Evolutionary conservation across 2,888 invertebrate species (phyloP), one percentile per base, ranked within the genome.

Genomic region (Colletes collaris): DNA sequence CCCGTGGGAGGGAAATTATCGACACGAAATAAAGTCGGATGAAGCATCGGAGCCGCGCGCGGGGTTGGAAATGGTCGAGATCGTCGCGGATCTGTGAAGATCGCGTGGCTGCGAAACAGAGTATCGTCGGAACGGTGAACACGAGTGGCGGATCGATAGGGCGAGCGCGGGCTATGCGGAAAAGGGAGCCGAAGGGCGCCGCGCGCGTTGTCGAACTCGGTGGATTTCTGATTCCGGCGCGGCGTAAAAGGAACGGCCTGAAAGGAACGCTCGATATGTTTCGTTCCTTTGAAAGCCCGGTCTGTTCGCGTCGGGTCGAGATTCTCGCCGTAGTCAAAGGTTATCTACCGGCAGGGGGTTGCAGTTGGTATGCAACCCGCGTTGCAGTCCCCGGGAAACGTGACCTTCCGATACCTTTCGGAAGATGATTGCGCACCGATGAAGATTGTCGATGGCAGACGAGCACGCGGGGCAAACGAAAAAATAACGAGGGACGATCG

Each of bases 341-440:
- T 76, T 70, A 60, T 71, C 62, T 40, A 5, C 2, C n/a, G 13
- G 7, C 16, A 1, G 27, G 10, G n/a, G 52, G n/a, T 5, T 46
- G 66, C 46, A 35, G 59, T 66, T 66, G 63, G 70, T 66, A 66
- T 76, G 76, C 76, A 56, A 19, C 60, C 68, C 13, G 63, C 52
- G 58, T 69, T 66, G 59, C 58, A 59, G 16, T 55, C 65, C 27
- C 16, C 37, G 40, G 11, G 56, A 6, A 58, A 79, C 79, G 72
- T 67, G 79, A 78, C 68, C 79, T 79, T 64, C 44, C 79, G 72
- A 64, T 64, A 58, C 64, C 72, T 78, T 60, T 63, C 44, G 72
- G 44, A 63, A 72, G 78, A 68, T 64, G 78, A 79, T 79, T 72
- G 72, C 71, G 40, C 13, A 16, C 35, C 50, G 55, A 68, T 37